Evolutionary conservation across 2,888 invertebrate genomes (phyloP), one percentile per base, ranked within the genome.

Genomic region (Pyrochroa serraticornis): DNA sequence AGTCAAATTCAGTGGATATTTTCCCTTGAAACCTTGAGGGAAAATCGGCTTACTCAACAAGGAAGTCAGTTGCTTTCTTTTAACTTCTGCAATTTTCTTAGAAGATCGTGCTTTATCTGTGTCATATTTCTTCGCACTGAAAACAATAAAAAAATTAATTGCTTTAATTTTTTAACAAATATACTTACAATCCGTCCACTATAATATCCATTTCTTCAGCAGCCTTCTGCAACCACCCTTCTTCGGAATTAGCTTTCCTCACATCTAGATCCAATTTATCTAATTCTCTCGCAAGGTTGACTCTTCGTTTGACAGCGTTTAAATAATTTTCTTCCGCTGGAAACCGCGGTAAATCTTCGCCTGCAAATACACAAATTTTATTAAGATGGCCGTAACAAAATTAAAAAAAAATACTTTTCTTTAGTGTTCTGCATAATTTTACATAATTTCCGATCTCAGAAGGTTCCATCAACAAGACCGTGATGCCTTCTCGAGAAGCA

Each of bases 201-300:
- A 97, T 86, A 69, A 96, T 90, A 77, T 97, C 97, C 88, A 95
- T 92, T 65, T 96, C 95, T 63, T 88, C 85, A 0, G 94, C 93
- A 1, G 91, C 90, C 74, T 90, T 90, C 67, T 90, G 87, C 72
- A 93, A 82, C 97, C 97, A 98, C 13, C 91, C 90, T 63, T 85
- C 85, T 67, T 93, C 86, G 7, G 87, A 85, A 68, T 85, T 85
- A 0, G 83, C 79, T 52, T 89, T 85, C 22, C 85, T 80, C 62
- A 83, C 80, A 71, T 82, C 83, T 69, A 91, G 82, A 76, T 93
- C 89, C 54, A 92, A 75, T 42, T 84, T 84, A 75, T 97, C 97
- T 35, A 97, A 82, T 65, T 91, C 87, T 1, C 91, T 82, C 0
- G 96, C 96, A 32, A 91, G 72, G 65, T 84, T 81, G 0, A 97